Evolutionary conservation across 2,113 vertebrate species (phyloP), one percentile per base, ranked within the genome.

Genomic region (Peromyscus maniculatus): DNA sequence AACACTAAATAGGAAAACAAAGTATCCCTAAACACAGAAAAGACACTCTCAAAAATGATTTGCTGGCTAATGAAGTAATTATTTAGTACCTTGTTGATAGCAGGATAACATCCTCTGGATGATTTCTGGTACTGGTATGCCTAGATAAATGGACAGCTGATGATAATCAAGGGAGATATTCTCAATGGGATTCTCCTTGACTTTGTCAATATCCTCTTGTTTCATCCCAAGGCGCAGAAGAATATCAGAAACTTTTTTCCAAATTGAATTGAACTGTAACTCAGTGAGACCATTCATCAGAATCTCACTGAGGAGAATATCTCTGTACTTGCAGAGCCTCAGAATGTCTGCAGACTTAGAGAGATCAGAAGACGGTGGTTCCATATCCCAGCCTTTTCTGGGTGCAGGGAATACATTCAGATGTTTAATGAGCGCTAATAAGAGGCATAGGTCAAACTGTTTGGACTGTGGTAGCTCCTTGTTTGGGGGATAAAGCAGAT

Each of bases 81-180:
- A 91, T 66, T 95, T 87, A 96, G 57, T 97, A 98, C 98, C 97
- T 98, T 98, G 97, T 67, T 97, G 98, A 95, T 97, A 98, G 97
- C 98, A 98, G 94, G 97, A 97, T 87, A 98, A 96, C 98, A 98
- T 98, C 97, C 98, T 98, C 96, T 97, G 98, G 93, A 98, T 97
- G 91, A 98, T 97, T 95, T 97, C 96, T 89, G 98, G 98, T 91
- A 98, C 98, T 93, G 97, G 98, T 95, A 98, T 96, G 93, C 98
- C 98, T 96, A 98, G 89, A 87, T 98, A 98, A 97, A 97, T 90
- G 46, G 98, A 98, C 46, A 98, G 93, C 36, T 98, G 97, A 95
- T 97, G 95, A 59, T 98, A 97, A 97, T 98, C 98, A 89, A 98
- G 98, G 74, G 98, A 97, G 69, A 98, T 94, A 96, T 97, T 98